Conservation (phyloP, 1,140 invertebrate species). For the Agrilus planipennis region DNA sequence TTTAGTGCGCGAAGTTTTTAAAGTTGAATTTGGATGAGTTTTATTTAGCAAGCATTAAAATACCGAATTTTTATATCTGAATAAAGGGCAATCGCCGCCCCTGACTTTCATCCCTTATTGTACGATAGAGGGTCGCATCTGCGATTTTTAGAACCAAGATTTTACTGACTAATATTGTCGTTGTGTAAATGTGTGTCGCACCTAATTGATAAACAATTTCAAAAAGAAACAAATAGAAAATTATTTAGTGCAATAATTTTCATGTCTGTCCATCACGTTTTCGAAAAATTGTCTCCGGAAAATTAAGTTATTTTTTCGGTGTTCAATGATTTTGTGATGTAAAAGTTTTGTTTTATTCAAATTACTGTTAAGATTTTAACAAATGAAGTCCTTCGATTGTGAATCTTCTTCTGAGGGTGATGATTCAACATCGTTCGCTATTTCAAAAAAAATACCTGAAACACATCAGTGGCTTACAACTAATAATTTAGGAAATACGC, state of each 20-base stretch:
- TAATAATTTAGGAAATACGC: conserved; percentile 17
- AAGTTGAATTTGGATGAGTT: no score
- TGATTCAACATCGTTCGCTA: conserved; percentile 28
- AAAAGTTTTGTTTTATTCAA: not conserved
- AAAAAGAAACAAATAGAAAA: conserved; percentile 1
- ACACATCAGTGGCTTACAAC: conserved; percentile 26
- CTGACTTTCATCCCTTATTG: no score
- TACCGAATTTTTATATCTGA: no score
- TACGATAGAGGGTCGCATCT: no score
- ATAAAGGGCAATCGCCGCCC: no score
- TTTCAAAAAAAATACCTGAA: conserved; percentile 27
- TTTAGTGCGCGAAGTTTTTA: no score
- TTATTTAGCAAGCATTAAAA: no score
- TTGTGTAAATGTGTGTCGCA: no score
- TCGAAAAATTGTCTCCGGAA: not conserved
- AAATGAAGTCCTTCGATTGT: conserved; percentile 34
- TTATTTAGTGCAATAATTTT: not conserved
- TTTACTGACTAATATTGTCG: no score
- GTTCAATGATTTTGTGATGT: not conserved
- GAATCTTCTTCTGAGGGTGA: conserved; percentile 34
- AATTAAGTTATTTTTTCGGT: not conserved
- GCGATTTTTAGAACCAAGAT: no score
- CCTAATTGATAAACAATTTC: no score
- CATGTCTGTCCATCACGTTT: no score
- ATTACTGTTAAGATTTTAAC: conserved; percentile 10